Evolutionary conservation across 92 coral and sea anemone species (phyloP).

Genomic region (Paragorgia papillata): DNA sequence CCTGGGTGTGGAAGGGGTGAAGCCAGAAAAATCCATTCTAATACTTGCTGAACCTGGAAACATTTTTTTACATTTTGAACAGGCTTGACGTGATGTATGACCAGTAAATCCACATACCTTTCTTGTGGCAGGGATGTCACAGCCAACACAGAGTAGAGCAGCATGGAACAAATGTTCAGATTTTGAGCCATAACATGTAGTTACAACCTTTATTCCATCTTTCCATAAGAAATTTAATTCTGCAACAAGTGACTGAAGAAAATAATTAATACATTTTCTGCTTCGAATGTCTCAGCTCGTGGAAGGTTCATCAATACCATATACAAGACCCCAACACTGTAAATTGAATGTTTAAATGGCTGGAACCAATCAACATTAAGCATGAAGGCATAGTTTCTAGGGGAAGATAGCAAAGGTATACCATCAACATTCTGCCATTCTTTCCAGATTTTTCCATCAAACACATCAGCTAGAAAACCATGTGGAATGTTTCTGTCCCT

Average conservation of each 20-base stretch:
- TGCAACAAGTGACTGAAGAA: conserved; percentile 57
- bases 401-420: conserved; percentile 55
- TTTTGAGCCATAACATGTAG: not conserved
- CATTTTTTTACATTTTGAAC: conserved; percentile 58
- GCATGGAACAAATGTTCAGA: conserved; percentile 16
- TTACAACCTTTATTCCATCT: conserved; percentile 45
- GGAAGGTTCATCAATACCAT: conserved; percentile 66
- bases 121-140: conserved; percentile 71
- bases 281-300: conserved; percentile 50
- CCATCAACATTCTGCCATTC: conserved; percentile 64
- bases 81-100: conserved; percentile 47
- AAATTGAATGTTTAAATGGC: conserved; percentile 20
- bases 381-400: too few relatives aligned
- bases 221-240: conserved; percentile 54
- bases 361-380: conserved; percentile 26
- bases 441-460: conserved; percentile 67
- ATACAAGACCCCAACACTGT: too few relatives aligned
- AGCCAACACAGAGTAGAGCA: conserved; percentile 63
- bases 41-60: conserved; percentile 48
- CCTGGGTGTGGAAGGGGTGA: conserved; percentile 44
- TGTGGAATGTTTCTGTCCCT: conserved; percentile 51
- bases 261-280: conserved; percentile 48
- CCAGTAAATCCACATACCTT: conserved; percentile 71
- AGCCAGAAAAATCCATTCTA: conserved; percentile 57
- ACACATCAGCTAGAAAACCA: conserved; percentile 67